Base-by-base conservation (phyloP, 2,113 vertebrate genomes). In the Alethe diademata region DNA sequence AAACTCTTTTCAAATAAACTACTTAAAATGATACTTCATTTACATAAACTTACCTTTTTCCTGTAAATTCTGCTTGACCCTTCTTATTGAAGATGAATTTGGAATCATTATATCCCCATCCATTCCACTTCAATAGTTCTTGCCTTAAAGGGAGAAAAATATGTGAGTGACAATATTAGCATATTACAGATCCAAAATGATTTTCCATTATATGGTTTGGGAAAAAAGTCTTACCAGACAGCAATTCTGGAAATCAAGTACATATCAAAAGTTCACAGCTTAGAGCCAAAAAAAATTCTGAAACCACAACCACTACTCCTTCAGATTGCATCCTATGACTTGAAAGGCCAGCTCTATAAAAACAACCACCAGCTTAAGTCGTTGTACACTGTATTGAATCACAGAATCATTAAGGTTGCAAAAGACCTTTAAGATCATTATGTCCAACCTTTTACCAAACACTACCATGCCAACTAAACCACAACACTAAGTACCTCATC, bases 41-140 rank as follows among this genome's bases (percentile, higher is more conserved):
- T 56, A 73, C 3, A 35, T 3, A n/a, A 18, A 2, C 58, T 97
- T 98, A 99, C 99, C 99, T 99, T 98, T 98, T 99, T 58, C 99
- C 99, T 61, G 99, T 99, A 92, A 99, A 99, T 97, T 99, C 99
- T 95, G 98, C 97, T 97, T 99, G 99, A 48, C 99, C 99, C 91
- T 99, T 99, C 97, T 99, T 99, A 97, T 99, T 99, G 93, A 99
- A 98, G 80, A 99, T 88, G 83, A 99, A 99, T 97, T 97, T 99
- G 71, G 99, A 99, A 87, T 99, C 99, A 90, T 98, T 99, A 97
- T 99, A 99, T 79, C 99, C 99, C 99, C 99, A 99, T 88, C 99
- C 99, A 86, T 99, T 99, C 99, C 99, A 99, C 92, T 99, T 99
- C 98, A 99, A 98, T 91, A 99, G 92, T 97, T 99, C 99, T 98